A percentile compares a stretch with the other conserved stretches of the same genome.
These are phyloP conservation scores for Allolobophora icterica DNA, from an alignment of 2,888 invertebrate genomes.

Conservation along the genomic window DNA sequence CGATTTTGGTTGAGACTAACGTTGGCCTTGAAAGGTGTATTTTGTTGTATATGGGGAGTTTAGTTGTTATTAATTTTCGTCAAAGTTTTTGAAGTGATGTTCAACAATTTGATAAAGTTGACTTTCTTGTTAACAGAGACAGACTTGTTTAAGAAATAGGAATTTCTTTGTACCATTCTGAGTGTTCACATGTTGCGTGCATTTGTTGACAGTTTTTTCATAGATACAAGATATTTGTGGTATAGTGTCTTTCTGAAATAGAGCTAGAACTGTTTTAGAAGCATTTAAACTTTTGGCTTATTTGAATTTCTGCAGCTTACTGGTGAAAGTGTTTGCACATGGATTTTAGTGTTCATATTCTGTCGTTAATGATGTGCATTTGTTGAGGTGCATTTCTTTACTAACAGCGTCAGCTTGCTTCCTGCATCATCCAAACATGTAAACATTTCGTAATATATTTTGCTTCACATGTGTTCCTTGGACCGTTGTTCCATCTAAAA, in stretches of 20 bases:
- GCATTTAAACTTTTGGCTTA: neutral
- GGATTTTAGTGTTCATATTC: neutral
- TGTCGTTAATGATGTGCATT: neutral
- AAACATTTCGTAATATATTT: neutral
- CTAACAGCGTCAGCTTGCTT: neutral
- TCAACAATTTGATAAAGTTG: neutral
- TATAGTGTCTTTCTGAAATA: neutral
- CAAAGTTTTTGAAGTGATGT: neutral
- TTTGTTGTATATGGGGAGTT: slow-evolving; percentile 1
- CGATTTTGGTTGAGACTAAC: neutral
- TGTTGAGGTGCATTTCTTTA: neutral
- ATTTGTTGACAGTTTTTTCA: neutral
- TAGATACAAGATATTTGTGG: neutral
- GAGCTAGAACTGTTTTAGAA: neutral
- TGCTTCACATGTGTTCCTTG: neutral
- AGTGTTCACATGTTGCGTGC: slow-evolving; percentile 8
- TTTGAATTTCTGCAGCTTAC: neutral
- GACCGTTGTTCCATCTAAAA: neutral
- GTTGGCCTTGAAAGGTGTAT: neutral
- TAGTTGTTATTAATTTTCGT: slow-evolving; percentile 9
- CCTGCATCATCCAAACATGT: neutral
- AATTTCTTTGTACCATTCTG: neutral
- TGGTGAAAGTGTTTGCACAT: neutral
- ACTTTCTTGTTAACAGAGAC: neutral
- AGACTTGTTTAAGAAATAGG: neutral